A percentile compares a stretch with the other conserved stretches of the same genome.
phyloP scores from a whole-genome alignment of 2,888 invertebrate species.

The Perdita meconis region DNA sequence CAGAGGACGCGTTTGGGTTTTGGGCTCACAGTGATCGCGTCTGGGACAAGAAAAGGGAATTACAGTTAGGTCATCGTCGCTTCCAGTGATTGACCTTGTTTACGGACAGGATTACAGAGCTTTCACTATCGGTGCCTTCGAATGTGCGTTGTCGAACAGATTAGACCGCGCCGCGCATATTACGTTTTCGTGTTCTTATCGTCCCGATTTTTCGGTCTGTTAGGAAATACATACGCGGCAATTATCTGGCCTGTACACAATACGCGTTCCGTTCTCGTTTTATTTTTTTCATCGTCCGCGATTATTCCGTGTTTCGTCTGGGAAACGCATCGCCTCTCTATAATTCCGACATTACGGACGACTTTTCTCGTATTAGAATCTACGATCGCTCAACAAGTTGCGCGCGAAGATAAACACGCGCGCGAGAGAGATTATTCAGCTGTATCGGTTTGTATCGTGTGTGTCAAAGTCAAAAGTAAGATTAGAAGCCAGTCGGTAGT shows the following conservation, averaged over 20 bases:
- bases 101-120: slow-evolving; percentile 28
- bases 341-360: too few relatives aligned
- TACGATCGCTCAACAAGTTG: neutral
- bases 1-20: slow-evolving; percentile 2
- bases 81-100: slow-evolving; percentile 43
- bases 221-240: neutral
- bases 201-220: neutral
- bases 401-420: neutral
- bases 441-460: neutral
- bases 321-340: neutral
- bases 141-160: slow-evolving; percentile 7
- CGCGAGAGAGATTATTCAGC: neutral
- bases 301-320: neutral
- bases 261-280: neutral
- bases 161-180: neutral
- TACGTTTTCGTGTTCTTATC: slow-evolving; percentile 15
- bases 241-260: neutral
- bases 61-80: slow-evolving; percentile 25
- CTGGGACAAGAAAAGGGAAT: slow-evolving; percentile 5
- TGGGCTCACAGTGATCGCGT: slow-evolving; percentile 25
- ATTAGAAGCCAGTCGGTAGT: slow-evolving; percentile 27
- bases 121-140: slow-evolving; percentile 21
- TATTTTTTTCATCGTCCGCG: neutral
- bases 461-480: neutral
- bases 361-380: too few relatives aligned